A percentile compares a stretch with the other conserved stretches of the same genome.
Evolutionary conservation across 2,888 invertebrate species (phyloP).

Genomic region (Leptinotarsa haldemani): DNA sequence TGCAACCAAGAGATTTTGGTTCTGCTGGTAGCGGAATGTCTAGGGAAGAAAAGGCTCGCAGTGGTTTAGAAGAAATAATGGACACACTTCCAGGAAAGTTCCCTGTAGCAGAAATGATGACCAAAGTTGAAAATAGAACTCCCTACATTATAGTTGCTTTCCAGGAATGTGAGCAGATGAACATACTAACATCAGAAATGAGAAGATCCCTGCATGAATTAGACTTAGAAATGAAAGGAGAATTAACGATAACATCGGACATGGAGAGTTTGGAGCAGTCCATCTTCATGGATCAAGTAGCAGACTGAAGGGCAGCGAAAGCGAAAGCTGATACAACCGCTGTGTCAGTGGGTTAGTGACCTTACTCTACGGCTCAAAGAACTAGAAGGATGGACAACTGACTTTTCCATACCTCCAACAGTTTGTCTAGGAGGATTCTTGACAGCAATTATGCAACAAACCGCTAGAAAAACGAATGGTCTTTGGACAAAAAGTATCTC

Average conservation of each 20-base stretch:
- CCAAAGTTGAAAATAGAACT: constrained; percentile 90
- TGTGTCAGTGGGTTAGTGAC: constrained; percentile 89
- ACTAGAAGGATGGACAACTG: constrained; percentile 88
- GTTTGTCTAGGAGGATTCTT: constrained; percentile 95
- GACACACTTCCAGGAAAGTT: constrained; percentile 92
- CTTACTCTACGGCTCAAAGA: constrained; percentile 82
- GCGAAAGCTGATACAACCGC: constrained; percentile 89
- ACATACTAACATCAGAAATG: no score
- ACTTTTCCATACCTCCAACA: constrained; percentile 86
- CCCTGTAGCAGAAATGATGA: constrained; percentile 86
- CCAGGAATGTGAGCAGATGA: no score
- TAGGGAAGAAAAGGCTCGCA: constrained; percentile 70
- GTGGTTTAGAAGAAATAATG: constrained; percentile 83
- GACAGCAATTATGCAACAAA: constrained; percentile 97
- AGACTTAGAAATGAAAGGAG: no score
- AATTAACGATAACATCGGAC: no score
- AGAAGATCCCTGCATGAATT: no score
- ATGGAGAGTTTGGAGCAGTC: no score
- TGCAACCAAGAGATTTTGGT: constrained; percentile 88
- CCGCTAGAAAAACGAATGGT: constrained; percentile 96
- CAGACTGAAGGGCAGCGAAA: constrained; percentile 83
- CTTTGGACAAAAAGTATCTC: constrained; percentile 94
- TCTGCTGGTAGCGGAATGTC: constrained; percentile 65
- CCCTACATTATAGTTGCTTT: constrained; percentile 85
- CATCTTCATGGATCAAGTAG: constrained; percentile 57